These are phyloP conservation scores for Stigmatopora nigra DNA, from an alignment of 2,113 vertebrate genomes.

Conservation along the genomic window DNA sequence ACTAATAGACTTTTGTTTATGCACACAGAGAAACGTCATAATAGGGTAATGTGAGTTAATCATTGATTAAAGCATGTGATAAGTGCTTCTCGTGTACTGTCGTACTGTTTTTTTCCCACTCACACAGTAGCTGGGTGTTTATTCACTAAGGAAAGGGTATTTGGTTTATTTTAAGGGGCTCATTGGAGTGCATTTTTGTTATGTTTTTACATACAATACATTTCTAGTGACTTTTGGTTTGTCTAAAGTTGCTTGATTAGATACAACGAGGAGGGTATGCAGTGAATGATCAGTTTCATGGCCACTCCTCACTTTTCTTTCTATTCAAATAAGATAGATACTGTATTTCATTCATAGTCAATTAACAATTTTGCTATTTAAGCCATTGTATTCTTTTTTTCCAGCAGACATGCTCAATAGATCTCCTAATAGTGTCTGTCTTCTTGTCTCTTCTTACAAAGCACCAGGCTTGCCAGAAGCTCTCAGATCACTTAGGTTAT, in stretches of 20 bases:
- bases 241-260: too few species aligned
- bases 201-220: too few species aligned
- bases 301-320: constrained; percentile 1
- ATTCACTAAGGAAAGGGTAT: not conserved
- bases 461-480: constrained; percentile 25
- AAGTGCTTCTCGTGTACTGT: not conserved
- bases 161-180: not conserved
- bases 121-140: not conserved
- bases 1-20: not conserved
- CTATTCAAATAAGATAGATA: not conserved
- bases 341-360: constrained; percentile 11
- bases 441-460: constrained; percentile 3
- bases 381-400: constrained; percentile 10
- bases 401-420: not conserved
- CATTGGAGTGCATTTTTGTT: not conserved
- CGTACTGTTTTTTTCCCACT: not conserved
- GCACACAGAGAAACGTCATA: not conserved
- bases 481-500: constrained; percentile 34
- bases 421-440: constrained; percentile 5
- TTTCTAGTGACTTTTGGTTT: too few species aligned
- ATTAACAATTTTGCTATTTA: not conserved
- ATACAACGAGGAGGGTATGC: too few species aligned
- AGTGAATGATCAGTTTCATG: too few species aligned
- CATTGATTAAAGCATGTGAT: not conserved
- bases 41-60: constrained; percentile 1